Evolutionary conservation across 2,113 vertebrate species (phyloP).

Genomic region (Cavia aperea): DNA sequence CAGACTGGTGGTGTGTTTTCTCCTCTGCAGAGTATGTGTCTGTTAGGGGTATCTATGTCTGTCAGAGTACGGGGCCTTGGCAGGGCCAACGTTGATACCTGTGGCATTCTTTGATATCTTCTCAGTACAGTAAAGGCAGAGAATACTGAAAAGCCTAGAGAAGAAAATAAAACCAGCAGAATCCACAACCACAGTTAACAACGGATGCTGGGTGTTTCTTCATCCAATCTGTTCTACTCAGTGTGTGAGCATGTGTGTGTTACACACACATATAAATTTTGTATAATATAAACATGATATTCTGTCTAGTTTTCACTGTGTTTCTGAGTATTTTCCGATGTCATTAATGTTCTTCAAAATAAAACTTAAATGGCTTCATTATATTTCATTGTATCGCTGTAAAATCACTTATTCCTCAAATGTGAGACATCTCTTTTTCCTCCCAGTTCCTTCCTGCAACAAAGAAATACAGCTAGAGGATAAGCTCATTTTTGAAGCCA

Average conservation of each 20-base stretch:
- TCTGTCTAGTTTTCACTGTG: neutral
- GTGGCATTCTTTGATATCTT: accelerated
- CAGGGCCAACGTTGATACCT: accelerated
- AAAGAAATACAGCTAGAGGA: neutral
- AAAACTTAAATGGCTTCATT: neutral
- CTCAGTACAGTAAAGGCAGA: neutral
- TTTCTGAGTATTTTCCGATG: neutral
- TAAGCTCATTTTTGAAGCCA: neutral
- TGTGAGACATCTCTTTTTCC: neutral
- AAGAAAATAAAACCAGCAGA: neutral
- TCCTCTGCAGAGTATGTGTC: neutral
- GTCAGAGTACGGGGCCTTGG: neutral
- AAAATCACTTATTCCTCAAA: neutral
- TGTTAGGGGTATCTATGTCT: accelerated
- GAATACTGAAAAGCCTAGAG: neutral
- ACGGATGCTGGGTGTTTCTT: neutral
- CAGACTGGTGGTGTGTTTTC: neutral
- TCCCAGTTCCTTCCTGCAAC: neutral
- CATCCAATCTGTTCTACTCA: neutral
- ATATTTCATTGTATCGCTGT: neutral
- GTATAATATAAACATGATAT: neutral
- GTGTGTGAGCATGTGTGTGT: too few species aligned
- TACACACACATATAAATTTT: neutral
- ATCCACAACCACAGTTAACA: neutral
- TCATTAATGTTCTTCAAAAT: neutral